Base-by-base conservation (phyloP, 1,140 invertebrate species). In the Lepidostoma basale region DNA sequence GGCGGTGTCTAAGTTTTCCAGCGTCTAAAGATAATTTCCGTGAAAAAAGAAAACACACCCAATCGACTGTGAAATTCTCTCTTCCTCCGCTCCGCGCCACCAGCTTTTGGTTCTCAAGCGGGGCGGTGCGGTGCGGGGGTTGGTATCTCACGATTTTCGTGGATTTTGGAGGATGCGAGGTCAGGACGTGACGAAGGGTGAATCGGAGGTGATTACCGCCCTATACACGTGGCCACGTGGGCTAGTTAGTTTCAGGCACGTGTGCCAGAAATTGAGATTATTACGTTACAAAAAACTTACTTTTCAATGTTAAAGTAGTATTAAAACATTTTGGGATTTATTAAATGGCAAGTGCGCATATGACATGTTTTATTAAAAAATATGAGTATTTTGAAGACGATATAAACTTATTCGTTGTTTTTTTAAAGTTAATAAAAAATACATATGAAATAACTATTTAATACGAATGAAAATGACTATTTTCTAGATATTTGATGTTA, bases 181-280 rank as follows among this genome's bases (percentile, higher is more conserved):
- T 30, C 8, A n/a, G 30, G 14, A 25, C 18, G 68, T 52, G 42
- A 40, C 49, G n/a, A 16, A 14, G 52, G 54, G 33, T 49, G 42
- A 44, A 70, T 45, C 54, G 69, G 69, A 70, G 66, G 69, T 70
- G 69, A 70, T 70, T 70, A 70, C 69, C 54, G 69, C 12, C 45
- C 64, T 28, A 39, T 39, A 58, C 64, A 56, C 64, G 63, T 67
- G 69, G 63, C 59, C 69, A 49, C 62, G 49, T 63, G 69, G 49
- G 56, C 36, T 40, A 44, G 40, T 62, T 59, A 39, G 30, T 56
- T 39, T 59, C 40, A n/a, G 23, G 45, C 18, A 23, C n/a, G 20
- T 49, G 18, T 49, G 22, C 18, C 20, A 12, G 45, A n/a, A 40
- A 16, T 40, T 18, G n/a, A 67, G 36, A 66, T 66, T 42, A 66